Conservation (phyloP, 2,888 invertebrate species). For the Eledone cirrhosa region DNA sequence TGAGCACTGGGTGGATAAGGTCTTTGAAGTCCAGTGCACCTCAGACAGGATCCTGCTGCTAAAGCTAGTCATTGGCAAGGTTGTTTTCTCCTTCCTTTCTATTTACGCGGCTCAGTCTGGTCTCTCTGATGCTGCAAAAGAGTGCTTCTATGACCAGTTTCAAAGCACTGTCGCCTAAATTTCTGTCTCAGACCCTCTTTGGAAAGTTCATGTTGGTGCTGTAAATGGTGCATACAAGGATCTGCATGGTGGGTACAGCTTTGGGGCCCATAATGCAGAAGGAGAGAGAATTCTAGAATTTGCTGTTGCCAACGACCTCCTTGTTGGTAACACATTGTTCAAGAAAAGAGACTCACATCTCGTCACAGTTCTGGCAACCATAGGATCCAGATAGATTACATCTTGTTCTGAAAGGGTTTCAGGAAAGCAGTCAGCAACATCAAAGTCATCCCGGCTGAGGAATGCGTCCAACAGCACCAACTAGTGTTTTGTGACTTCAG, state of each 20-base stretch:
- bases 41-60: neutral
- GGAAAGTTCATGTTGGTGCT: constrained; percentile 33
- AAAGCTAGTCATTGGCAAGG: constrained; percentile 30
- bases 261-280: constrained; percentile 24
- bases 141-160: constrained; percentile 30
- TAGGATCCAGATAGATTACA: constrained; percentile 31
- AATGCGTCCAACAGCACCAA: constrained; percentile 30
- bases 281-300: constrained; percentile 31
- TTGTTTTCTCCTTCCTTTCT: constrained; percentile 30
- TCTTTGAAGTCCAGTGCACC: constrained; percentile 9
- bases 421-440: constrained; percentile 26
- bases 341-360: constrained; percentile 27
- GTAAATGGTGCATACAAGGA: constrained; percentile 30
- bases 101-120: constrained; percentile 25
- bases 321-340: constrained; percentile 32
- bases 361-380: constrained; percentile 23
- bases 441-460: constrained; percentile 31
- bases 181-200: constrained; percentile 25
- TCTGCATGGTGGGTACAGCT: constrained; percentile 27
- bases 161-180: constrained; percentile 29
- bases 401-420: constrained; percentile 31
- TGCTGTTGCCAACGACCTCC: constrained; percentile 31
- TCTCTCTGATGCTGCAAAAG: constrained; percentile 25
- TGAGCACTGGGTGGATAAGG: neutral
- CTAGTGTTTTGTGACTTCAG: constrained; percentile 30